Percentiles rank a stretch among this genome's conserved stretches.
Conservation (phyloP, 2,888 invertebrate species). For the Oscheius sp. region DNA sequence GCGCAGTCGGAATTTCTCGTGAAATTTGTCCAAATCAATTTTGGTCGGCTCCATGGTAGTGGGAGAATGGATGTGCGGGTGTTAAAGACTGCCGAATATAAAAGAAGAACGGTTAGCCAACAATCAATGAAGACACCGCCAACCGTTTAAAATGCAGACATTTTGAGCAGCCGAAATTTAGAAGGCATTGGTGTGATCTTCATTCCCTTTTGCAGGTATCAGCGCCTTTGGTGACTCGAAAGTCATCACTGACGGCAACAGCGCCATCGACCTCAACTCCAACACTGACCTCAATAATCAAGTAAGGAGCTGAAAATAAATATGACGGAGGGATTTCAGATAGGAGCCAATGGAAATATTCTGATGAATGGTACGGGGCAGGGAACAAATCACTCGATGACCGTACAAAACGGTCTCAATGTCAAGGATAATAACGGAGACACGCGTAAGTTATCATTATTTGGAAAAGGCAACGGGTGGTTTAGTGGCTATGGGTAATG, state of each 20-base stretch:
- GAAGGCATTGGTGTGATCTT: no score
- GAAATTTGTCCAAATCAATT: no score
- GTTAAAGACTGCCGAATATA: no score
- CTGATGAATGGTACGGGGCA: slow-evolving; percentile 44
- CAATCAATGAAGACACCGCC: no score
- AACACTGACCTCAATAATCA: slow-evolving; percentile 43
- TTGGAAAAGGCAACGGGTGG: not conserved
- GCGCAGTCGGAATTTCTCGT: no score
- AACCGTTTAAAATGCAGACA: no score
- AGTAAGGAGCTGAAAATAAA: slow-evolving; percentile 8
- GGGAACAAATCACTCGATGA: slow-evolving; percentile 53
- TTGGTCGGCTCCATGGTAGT: no score
- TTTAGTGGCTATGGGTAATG: slow-evolving; percentile 58
- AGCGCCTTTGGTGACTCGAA: slow-evolving; percentile 57
- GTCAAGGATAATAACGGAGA: slow-evolving; percentile 55
- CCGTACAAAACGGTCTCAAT: slow-evolving; percentile 57
- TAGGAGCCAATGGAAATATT: slow-evolving; percentile 45
- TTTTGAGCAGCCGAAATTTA: no score
- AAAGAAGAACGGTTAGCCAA: no score
- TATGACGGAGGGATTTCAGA: slow-evolving; percentile 21
- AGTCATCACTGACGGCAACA: slow-evolving; percentile 45
- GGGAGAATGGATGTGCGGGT: no score
- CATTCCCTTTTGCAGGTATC: slow-evolving; percentile 48
- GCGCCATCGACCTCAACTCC: slow-evolving; percentile 49
- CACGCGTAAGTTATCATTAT: slow-evolving; percentile 41